A percentile compares a stretch with the other conserved stretches of the same genome.
phyloP scores from a whole-genome alignment of 2,888 invertebrate species.

The Rhagonycha lutea region DNA sequence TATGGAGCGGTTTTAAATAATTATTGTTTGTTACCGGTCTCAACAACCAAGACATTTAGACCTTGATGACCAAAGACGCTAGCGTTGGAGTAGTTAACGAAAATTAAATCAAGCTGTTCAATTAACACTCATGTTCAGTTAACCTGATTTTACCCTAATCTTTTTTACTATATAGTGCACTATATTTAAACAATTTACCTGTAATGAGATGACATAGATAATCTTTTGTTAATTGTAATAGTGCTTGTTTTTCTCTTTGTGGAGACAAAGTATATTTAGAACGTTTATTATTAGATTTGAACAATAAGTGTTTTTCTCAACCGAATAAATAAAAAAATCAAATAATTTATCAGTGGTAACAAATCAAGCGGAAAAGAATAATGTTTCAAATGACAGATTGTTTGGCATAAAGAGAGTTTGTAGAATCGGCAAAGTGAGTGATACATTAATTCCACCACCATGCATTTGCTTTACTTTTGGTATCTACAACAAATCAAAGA shows the following conservation, averaged over 20 bases:
- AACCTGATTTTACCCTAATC: too few relatives aligned
- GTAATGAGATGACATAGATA: too few relatives aligned
- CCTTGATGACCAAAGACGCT: too few relatives aligned
- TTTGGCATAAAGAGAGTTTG: conserved; percentile 28
- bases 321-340: neutral
- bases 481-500: conserved; percentile 32
- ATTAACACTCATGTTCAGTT: too few relatives aligned
- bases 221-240: neutral
- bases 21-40: too few relatives aligned
- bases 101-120: too few relatives aligned
- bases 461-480: conserved; percentile 30
- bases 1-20: too few relatives aligned
- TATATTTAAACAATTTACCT: too few relatives aligned
- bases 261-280: neutral
- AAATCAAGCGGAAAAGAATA: conserved; percentile 32
- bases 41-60: too few relatives aligned
- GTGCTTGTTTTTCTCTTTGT: neutral
- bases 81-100: too few relatives aligned
- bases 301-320: neutral
- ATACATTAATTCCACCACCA: conserved; percentile 36
- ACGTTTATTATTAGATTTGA: neutral
- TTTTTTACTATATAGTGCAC: too few relatives aligned
- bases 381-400: conserved; percentile 33
- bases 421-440: conserved; percentile 32
- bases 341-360: neutral